Evolutionary conservation across 2,797 vertebrate species (phyloP), one percentile per base, ranked within the genome.

Genomic region (Orestias chungarensis): DNA sequence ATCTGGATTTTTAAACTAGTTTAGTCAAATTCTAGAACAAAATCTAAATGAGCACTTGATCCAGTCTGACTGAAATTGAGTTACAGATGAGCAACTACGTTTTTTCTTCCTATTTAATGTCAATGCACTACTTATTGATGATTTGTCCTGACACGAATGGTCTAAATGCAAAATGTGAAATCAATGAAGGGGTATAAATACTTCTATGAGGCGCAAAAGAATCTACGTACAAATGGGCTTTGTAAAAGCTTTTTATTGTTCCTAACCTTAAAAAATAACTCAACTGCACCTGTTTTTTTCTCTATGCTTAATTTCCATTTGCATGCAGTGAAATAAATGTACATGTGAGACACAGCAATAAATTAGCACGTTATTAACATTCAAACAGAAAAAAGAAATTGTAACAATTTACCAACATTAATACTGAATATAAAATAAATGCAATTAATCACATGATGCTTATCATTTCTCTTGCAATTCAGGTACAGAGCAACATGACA

Each of bases 281-380:
- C 96, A 96, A 96, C 95, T 96, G 95, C 95, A 95, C 81, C n/a
- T n/a, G n/a, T n/a, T 84, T 89, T 87, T 87, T 95, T 87, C 84
- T 93, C 94, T 95, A 95, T 87, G 91, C 93, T 96, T 95, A 89
- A 90, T 93, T 95, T 95, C 91, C 93, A 88, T 92, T 95, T 93
- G 95, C 94, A 97, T 97, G 95, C 94, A 95, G 94, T 93, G 95
- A 94, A 96, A 96, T 94, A 94, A 94, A 96, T 91, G 94, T 94
- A 96, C 96, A 95, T 92, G 96, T 97, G 96, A 97, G 96, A 96
- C 95, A 95, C 94, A 89, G 95, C 95, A 99, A 99, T 99, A 99
- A 99, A 99, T 99, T 97, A 99, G 96, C 96, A 97, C 97, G 98
- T 97, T 96, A 99, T 96, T 98, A 98, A 98, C 96, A 97, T 95